Evolutionary conservation across 2,888 invertebrate genomes (phyloP).

Genomic region (Tortricodes alternella): DNA sequence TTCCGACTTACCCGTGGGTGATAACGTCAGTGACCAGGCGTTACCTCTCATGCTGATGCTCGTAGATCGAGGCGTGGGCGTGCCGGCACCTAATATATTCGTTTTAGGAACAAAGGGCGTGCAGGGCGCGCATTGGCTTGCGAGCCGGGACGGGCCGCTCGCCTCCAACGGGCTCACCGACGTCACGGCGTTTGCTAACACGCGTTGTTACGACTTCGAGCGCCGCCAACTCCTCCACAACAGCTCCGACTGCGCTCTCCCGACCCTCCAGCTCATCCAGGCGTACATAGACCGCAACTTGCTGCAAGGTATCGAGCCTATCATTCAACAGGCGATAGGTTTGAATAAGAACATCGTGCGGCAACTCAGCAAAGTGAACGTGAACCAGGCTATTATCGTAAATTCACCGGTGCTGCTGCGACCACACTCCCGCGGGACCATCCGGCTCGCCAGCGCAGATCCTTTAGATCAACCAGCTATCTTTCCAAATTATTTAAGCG

Average conservation of each 20-base stretch:
- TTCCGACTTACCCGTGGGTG: slow-evolving; percentile 56
- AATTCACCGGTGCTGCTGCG: slow-evolving; percentile 49
- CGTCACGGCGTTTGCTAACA: slow-evolving; percentile 50
- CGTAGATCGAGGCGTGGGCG: slow-evolving; percentile 40
- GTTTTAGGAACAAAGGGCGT: slow-evolving; percentile 22
- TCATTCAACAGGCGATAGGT: slow-evolving; percentile 37
- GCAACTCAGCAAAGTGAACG: slow-evolving; percentile 46
- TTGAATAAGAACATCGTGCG: slow-evolving; percentile 41
- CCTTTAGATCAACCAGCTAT: slow-evolving; percentile 49
- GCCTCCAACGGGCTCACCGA: slow-evolving; percentile 58
- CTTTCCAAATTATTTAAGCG: slow-evolving; percentile 52
- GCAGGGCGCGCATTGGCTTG: slow-evolving; percentile 40
- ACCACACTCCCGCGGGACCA: slow-evolving; percentile 51
- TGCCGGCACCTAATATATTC: slow-evolving; percentile 24
- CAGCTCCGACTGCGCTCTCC: slow-evolving; percentile 49
- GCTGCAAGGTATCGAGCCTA: slow-evolving; percentile 29
- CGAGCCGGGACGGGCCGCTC: slow-evolving; percentile 43
- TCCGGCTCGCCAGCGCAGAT: slow-evolving; percentile 50
- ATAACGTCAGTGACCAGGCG: slow-evolving; percentile 56
- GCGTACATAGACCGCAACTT: slow-evolving; percentile 47
- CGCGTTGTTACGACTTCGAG: slow-evolving; percentile 52
- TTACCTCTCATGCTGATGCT: slow-evolving; percentile 45
- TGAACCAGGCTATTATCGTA: slow-evolving; percentile 42
- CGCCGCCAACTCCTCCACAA: slow-evolving; percentile 39
- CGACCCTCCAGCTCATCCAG: slow-evolving; percentile 52